Conservation (phyloP, 2,797 vertebrate species). For the Acridotheres tristis region DNA sequence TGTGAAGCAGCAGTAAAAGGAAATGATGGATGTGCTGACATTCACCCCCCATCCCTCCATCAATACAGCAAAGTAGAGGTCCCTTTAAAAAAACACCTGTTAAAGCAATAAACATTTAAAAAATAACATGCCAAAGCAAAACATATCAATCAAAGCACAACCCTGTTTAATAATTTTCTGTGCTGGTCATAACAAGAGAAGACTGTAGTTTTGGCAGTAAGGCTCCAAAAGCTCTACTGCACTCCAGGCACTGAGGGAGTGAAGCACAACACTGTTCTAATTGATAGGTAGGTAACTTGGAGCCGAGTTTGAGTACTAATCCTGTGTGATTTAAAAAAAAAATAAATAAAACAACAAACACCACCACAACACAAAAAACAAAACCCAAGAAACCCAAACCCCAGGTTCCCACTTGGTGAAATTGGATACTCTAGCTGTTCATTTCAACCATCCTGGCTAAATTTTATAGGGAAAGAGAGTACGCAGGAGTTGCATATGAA, state of each 20-base stretch:
- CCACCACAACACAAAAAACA: neutral
- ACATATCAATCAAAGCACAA: constrained; percentile 20
- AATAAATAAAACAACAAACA: neutral
- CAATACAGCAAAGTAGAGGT: neutral
- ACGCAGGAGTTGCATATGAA: neutral
- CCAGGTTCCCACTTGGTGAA: neutral
- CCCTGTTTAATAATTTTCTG: constrained; percentile 21
- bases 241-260: neutral
- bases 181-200: neutral
- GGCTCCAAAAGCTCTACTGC: neutral
- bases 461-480: neutral
- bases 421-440: neutral
- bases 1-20: neutral
- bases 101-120: constrained; percentile 46
- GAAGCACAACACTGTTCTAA: neutral
- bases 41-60: neutral
- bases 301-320: neutral
- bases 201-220: neutral
- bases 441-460: neutral
- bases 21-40: neutral
- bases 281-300: neutral
- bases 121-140: constrained; percentile 35
- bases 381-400: neutral
- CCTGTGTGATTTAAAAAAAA: neutral
- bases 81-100: constrained; percentile 7